Conservation (phyloP, 2,888 invertebrate genomes). For the Pachliopta kotzebuea region DNA sequence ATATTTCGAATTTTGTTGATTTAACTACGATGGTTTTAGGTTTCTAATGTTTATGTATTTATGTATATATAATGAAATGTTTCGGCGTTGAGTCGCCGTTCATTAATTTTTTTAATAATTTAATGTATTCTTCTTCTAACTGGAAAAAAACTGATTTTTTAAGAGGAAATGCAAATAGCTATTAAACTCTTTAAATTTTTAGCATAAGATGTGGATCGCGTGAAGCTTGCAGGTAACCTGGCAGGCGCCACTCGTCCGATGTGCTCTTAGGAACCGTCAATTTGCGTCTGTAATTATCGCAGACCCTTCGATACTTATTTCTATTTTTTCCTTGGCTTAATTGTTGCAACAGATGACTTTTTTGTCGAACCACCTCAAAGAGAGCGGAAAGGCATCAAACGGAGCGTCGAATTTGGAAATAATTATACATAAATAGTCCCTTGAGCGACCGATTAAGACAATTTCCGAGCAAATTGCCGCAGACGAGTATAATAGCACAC, state of each 20-base stretch:
- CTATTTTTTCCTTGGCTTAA: constrained; percentile 76
- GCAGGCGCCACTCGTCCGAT: constrained; percentile 70
- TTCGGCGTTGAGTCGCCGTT: too few relatives aligned
- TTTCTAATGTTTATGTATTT: not conserved
- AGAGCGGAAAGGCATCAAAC: constrained; percentile 81
- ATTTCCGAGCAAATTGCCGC: constrained; percentile 80
- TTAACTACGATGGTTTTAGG: not conserved
- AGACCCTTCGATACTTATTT: constrained; percentile 81
- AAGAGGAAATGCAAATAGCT: constrained; percentile 2
- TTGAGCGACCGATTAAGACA: constrained; percentile 81
- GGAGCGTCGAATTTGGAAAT: constrained; percentile 80
- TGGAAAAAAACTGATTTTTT: not conserved
- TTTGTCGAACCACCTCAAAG: constrained; percentile 79
- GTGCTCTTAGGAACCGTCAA: constrained; percentile 75
- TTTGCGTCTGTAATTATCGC: constrained; percentile 80
- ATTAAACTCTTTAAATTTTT: constrained; percentile 11
- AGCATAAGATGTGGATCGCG: constrained; percentile 45
- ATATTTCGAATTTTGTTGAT: not conserved
- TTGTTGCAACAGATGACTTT: constrained; percentile 81
- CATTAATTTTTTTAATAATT: too few relatives aligned
- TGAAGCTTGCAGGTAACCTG: constrained; percentile 65
- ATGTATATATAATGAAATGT: not conserved
- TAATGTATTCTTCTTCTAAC: too few relatives aligned
- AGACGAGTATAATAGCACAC: constrained; percentile 80
- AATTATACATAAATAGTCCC: constrained; percentile 82